Base-by-base conservation (phyloP, 2,797 vertebrate species). In the Chaunax sp. region DNA sequence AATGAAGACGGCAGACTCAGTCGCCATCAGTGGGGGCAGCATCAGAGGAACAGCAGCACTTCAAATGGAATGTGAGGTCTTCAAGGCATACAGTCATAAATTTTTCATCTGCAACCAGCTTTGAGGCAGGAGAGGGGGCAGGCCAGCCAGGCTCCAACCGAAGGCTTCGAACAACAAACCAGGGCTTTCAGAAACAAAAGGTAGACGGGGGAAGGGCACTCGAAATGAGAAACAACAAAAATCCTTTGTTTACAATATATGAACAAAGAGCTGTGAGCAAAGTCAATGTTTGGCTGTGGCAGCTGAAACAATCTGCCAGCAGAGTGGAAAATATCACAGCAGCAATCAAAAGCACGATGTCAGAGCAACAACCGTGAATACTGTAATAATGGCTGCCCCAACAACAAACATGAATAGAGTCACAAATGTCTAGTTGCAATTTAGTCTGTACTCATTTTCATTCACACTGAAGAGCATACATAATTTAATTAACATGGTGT, bases 41-140 rank as follows among this genome's bases (percentile, higher is more conserved):
- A 89, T 93, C 92, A 92, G 91, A 93, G 80, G 85, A 87, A 69
- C 84, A 73, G 80, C 84, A 87, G 81, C 85, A 92, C 91, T 94
- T 94, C 93, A 94, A 93, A 93, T 92, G 84, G 89, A 91, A 85
- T 86, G 83, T 70, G 83, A 82, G 89, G 72, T 88, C 90, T 90
- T 91, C 85, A 89, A 91, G 90, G 87, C 89, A 89, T 84, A 86
- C 78, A 87, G 89, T 91, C 94, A 95, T 95, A 90, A 88, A 95
- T 94, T 92, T 95, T 95, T 96, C 92, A 95, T 96, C 87, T 72
- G 68, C 86, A 80, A 82, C 80, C 75, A 60, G 88, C 94, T 95
- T 92, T 92, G 92, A 94, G 93, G 92, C 77, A 71, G 82, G 75
- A 80, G 86, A 87, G 87, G 80, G 85, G 89, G 89, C 85, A 90